Evolutionary conservation across 2,113 vertebrate species (phyloP).

Genomic region (Felis chaus): DNA sequence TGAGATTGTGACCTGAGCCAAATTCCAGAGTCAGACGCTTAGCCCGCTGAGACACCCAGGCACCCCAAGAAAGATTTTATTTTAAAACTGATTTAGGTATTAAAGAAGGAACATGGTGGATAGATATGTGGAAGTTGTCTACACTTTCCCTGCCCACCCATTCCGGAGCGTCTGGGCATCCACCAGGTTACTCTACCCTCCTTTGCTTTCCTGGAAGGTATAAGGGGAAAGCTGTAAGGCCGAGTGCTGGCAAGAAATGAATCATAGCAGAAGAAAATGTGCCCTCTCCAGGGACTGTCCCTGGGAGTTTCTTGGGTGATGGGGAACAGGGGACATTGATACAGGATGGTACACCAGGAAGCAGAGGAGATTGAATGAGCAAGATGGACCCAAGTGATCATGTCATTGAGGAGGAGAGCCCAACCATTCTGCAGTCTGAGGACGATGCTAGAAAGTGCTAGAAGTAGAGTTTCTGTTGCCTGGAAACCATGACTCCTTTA

Average conservation of each 20-base stretch:
- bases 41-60: too few species aligned
- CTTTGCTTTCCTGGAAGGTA: neutral
- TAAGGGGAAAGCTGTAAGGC: neutral
- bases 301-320: too few species aligned
- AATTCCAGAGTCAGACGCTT: too few species aligned
- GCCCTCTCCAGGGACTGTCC: neutral
- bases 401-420: neutral
- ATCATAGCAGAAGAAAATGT: neutral
- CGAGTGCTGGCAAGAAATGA: neutral
- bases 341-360: neutral
- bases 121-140: neutral
- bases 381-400: neutral
- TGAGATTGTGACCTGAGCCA: too few species aligned
- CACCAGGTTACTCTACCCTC: neutral
- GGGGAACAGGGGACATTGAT: fast-evolving
- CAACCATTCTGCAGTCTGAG: neutral
- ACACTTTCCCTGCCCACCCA: neutral
- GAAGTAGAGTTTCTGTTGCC: too few species aligned
- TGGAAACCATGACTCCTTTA: neutral
- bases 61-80: too few species aligned
- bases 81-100: neutral
- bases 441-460: fast-evolving
- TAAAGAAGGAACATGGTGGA: neutral
- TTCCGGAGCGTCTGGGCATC: neutral
- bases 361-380: neutral